These are phyloP conservation scores for Pocillopora damicornis DNA, from an alignment of 64 coral and sea anemone species.

Conservation along the genomic window DNA sequence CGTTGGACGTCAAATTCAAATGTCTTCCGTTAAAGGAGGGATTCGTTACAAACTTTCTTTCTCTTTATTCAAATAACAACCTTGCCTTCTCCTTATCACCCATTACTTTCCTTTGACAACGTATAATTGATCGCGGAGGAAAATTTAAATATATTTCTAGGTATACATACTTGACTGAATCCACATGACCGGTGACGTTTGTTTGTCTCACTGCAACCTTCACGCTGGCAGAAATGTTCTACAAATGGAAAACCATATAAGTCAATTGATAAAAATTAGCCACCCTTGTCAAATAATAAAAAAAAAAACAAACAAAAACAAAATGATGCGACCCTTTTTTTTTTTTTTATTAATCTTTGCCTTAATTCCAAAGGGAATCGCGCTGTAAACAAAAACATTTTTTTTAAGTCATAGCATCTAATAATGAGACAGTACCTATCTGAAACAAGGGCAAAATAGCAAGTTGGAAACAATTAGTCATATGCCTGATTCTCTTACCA, in stretches of 20 bases:
- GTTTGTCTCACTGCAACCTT: constrained; percentile 49
- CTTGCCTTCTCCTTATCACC: too few species aligned
- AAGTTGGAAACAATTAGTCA: too few species aligned
- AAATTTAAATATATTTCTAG: neutral
- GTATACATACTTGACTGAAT: constrained; percentile 59
- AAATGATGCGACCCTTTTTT: too few species aligned
- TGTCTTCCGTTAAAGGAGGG: too few species aligned
- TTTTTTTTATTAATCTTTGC: neutral
- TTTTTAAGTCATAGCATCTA: too few species aligned
- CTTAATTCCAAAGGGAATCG: neutral
- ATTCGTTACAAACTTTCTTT: too few species aligned
- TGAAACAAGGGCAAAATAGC: too few species aligned
- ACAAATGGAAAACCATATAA: neutral
- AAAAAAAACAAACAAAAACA: neutral
- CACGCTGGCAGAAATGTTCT: constrained; percentile 58
- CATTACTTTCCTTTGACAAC: too few species aligned
- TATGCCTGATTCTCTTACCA: constrained; percentile 41
- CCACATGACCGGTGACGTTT: constrained; percentile 57
- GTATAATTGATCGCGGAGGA: neutral
- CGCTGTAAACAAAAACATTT: too few species aligned
- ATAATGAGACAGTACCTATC: too few species aligned
- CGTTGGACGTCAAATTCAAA: too few species aligned
- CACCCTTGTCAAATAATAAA: neutral
- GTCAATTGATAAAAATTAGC: neutral
- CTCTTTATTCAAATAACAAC: too few species aligned